Evolutionary conservation across 2,888 invertebrate species (phyloP).

Genomic region (Ceratothoa steindachneri): DNA sequence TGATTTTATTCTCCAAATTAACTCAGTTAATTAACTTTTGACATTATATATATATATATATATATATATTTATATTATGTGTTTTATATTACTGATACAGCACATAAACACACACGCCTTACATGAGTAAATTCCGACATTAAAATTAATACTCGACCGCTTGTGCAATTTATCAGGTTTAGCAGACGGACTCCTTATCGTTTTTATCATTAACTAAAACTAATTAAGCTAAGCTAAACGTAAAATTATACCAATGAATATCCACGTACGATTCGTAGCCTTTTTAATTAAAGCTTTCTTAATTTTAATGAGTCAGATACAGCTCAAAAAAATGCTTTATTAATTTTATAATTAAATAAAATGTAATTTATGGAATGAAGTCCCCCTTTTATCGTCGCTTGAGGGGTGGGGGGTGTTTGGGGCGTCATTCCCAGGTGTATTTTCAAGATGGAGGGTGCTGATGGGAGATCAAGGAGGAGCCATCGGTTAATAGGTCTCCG

Average conservation of each 20-base stretch:
- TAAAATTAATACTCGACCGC: no score
- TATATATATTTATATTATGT: constrained; percentile 3
- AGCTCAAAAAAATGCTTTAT: background rate
- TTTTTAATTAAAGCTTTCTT: background rate
- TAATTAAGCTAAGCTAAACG: background rate
- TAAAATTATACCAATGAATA: background rate
- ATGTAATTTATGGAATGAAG: background rate
- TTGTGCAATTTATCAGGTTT: background rate
- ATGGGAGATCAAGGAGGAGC: no score
- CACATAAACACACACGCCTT: background rate
- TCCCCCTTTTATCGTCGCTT: no score
- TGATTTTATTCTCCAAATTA: no score
- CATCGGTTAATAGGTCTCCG: no score
- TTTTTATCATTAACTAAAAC: background rate
- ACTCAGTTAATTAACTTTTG: background rate
- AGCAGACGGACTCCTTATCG: background rate
- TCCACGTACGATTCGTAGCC: background rate
- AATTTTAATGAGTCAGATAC: background rate
- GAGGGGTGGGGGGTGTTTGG: no score
- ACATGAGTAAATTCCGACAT: background rate
- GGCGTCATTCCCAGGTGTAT: no score
- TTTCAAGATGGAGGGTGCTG: no score
- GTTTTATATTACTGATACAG: background rate
- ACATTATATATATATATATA: constrained; percentile 6
- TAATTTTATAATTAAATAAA: background rate